Conservation (phyloP, 2,888 invertebrate genomes). For the Subacronicta megacephala region DNA sequence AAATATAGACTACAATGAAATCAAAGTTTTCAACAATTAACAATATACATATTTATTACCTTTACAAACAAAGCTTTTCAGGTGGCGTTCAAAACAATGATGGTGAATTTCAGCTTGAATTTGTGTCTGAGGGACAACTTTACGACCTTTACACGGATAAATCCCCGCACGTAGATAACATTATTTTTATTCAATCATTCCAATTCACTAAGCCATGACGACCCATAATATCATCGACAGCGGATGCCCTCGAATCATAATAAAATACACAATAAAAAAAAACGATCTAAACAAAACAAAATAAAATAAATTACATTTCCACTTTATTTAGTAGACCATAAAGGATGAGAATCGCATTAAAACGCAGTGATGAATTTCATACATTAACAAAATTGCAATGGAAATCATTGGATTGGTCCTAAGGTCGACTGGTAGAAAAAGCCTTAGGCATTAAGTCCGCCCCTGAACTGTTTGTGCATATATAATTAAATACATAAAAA, state of each 20-base stretch:
- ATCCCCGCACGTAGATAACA: conserved; percentile 8
- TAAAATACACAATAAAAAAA: conserved; percentile 38
- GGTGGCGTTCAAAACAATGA: neutral
- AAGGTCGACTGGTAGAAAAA: too few species aligned
- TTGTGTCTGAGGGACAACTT: too few species aligned
- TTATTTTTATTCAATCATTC: conserved; percentile 13
- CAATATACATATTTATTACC: neutral
- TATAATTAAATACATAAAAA: too few species aligned
- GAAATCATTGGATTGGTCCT: conserved; percentile 21
- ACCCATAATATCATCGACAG: conserved; percentile 7
- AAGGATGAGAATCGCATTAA: conserved; percentile 24
- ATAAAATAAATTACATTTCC: conserved; percentile 21
- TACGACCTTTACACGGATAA: neutral
- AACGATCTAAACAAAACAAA: conserved; percentile 16
- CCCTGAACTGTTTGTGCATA: too few species aligned
- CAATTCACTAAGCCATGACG: conserved; percentile 7
- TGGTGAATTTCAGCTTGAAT: neutral
- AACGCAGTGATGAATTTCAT: conserved; percentile 35
- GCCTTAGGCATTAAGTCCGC: too few species aligned
- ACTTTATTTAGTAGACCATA: conserved; percentile 14
- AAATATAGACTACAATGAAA: too few species aligned
- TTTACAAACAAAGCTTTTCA: neutral
- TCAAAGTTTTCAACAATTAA: too few species aligned
- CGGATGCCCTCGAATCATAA: conserved; percentile 14
- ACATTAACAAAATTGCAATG: conserved; percentile 20